phyloP scores from a whole-genome alignment of 1,140 invertebrate species.

The Homalodisca vitripennis region DNA sequence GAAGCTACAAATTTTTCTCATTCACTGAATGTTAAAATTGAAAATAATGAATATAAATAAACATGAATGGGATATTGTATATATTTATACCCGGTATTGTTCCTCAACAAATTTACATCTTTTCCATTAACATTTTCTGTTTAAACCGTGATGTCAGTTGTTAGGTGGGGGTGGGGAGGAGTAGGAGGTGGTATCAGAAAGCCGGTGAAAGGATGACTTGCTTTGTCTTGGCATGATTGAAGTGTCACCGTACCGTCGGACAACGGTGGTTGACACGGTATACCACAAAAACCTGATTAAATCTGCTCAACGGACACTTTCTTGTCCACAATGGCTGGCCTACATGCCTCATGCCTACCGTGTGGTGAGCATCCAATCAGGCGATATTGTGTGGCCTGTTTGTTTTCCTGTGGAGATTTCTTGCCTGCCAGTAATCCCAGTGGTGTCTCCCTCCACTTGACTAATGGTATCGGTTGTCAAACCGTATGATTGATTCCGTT shows the following conservation, averaged over 20 bases:
- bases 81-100: no score
- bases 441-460: conserved; percentile 13
- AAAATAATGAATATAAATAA: no score
- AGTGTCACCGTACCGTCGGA: conserved; percentile 10
- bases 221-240: conserved; percentile 21
- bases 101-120: no score
- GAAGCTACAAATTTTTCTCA: no score
- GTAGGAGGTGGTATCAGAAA: background rate
- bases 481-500: conserved; percentile 33
- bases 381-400: background rate
- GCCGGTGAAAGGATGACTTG: conserved; percentile 20
- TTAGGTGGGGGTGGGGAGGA: no score
- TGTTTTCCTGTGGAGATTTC: conserved; percentile 11
- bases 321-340: conserved; percentile 16
- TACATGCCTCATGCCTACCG: background rate
- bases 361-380: background rate
- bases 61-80: no score
- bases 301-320: conserved; percentile 20
- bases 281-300: conserved; percentile 26
- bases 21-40: no score
- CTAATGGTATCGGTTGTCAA: conserved; percentile 33
- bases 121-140: no score
- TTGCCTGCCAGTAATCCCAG: conserved; percentile 3
- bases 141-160: no score
- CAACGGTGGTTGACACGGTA: conserved; percentile 23